Percentiles rank a stretch among this genome's conserved stretches.
Evolutionary conservation across 2,113 vertebrate genomes (phyloP).

Genomic region (Proterorhinus semilunaris): DNA sequence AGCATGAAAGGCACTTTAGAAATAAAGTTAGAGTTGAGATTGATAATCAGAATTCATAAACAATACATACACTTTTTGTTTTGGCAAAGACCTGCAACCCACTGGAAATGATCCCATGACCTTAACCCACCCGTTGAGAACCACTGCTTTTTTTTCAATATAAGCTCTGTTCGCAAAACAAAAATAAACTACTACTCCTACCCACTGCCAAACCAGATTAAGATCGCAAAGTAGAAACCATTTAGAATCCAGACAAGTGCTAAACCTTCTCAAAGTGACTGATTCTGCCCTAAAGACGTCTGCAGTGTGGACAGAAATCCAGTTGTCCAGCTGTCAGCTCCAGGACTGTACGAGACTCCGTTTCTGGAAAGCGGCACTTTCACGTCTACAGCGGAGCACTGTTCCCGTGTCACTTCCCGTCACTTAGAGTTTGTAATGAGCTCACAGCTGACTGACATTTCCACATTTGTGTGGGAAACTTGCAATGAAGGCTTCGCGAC

Average conservation of each 20-base stretch:
- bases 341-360: not conserved
- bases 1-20: no score
- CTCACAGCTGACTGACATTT: not conserved
- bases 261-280: not conserved
- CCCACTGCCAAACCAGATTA: not conserved
- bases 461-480: not conserved
- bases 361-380: slow-evolving; percentile 6
- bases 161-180: no score
- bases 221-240: not conserved
- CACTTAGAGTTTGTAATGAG: slow-evolving; percentile 19
- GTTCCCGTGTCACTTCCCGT: slow-evolving; percentile 12
- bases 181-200: not conserved
- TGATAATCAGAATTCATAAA: no score
- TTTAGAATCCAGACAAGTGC: not conserved
- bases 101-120: no score
- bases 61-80: no score
- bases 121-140: no score
- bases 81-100: no score
- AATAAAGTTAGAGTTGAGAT: no score
- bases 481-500: not conserved
- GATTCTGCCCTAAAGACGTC: not conserved
- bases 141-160: no score
- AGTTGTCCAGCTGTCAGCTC: slow-evolving; percentile 15
- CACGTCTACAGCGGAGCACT: slow-evolving; percentile 20
- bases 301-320: not conserved